These are phyloP conservation scores for Dendrocincla tyrannina DNA, from an alignment of 2,797 vertebrate genomes.

Conservation along the genomic window DNA sequence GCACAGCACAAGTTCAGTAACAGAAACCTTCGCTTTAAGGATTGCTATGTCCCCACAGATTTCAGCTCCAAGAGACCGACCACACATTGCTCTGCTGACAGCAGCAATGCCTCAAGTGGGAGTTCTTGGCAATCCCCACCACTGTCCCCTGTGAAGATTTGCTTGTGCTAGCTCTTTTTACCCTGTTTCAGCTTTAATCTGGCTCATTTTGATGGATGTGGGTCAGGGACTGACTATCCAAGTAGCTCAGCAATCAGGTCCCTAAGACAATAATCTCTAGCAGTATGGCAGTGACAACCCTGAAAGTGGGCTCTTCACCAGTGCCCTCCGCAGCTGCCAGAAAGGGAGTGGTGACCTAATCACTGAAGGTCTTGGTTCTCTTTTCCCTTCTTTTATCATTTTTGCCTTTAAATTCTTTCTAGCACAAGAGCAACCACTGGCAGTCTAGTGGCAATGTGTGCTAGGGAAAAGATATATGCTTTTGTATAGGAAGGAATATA, in stretches of 20 bases:
- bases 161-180: not conserved
- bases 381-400: not conserved
- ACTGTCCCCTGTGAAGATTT: not conserved
- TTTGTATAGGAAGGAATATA: not conserved
- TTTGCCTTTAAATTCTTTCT: not conserved
- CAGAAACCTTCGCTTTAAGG: not conserved
- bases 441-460: not conserved
- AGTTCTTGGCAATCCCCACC: not conserved
- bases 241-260: not conserved
- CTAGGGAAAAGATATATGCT: not conserved
- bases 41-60: not conserved
- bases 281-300: not conserved
- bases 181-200: not conserved
- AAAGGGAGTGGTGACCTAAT: not conserved
- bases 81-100: accelerated
- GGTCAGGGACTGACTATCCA: not conserved
- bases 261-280: not conserved
- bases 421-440: not conserved
- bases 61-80: not conserved
- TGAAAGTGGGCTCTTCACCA: not conserved
- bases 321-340: not conserved
- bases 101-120: not conserved
- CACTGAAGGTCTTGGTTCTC: not conserved
- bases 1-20: not conserved
- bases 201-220: not conserved